A percentile compares a stretch with the other conserved stretches of the same genome.
phyloP scores from a whole-genome alignment of 2,888 invertebrate species.

The Drosophila sordidapex region DNA sequence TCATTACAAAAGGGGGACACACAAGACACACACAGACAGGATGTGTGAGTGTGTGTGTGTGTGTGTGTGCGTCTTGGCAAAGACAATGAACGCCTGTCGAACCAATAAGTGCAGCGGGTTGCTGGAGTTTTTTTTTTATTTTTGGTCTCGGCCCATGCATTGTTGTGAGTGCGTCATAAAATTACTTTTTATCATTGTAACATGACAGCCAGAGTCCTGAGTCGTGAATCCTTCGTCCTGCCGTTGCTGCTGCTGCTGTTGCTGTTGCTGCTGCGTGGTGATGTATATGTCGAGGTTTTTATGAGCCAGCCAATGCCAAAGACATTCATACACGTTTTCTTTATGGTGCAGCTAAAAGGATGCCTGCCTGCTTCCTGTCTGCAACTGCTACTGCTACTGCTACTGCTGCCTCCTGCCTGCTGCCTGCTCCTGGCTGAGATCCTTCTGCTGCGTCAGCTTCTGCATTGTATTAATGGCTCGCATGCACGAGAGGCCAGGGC shows the following conservation, averaged over 20 bases:
- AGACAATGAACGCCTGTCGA: conserved; percentile 66
- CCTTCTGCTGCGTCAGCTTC: conserved; percentile 21
- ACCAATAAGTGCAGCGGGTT: conserved; percentile 64
- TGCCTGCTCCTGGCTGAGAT: not conserved
- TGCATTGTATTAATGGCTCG: conserved; percentile 74
- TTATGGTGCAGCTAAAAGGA: conserved; percentile 76
- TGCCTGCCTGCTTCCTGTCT: conserved; percentile 37
- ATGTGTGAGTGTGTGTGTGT: conserved; percentile 8
- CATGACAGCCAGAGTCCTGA: conserved; percentile 61
- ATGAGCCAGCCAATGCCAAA: conserved; percentile 69
- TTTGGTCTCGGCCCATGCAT: conserved; percentile 28
- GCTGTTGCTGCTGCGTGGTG: conserved; percentile 20
- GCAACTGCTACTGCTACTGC: conserved; percentile 11
- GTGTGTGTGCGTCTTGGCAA: conserved; percentile 52
- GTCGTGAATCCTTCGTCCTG: conserved; percentile 12
- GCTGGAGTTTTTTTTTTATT: conserved; percentile 9
- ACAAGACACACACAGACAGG: conserved; percentile 28
- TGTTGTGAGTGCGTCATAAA: conserved; percentile 79
- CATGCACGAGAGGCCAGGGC: conserved; percentile 66
- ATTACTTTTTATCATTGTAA: conserved; percentile 82
- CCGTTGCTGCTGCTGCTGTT: not conserved
- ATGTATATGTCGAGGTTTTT: conserved; percentile 66
- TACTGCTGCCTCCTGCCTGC: not conserved
- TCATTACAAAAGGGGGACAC: conserved; percentile 60
- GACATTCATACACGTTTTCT: conserved; percentile 71